Evolutionary conservation across 2,113 vertebrate genomes (phyloP), one percentile per base, ranked within the genome.

Genomic region (Paratilapia polleni): DNA sequence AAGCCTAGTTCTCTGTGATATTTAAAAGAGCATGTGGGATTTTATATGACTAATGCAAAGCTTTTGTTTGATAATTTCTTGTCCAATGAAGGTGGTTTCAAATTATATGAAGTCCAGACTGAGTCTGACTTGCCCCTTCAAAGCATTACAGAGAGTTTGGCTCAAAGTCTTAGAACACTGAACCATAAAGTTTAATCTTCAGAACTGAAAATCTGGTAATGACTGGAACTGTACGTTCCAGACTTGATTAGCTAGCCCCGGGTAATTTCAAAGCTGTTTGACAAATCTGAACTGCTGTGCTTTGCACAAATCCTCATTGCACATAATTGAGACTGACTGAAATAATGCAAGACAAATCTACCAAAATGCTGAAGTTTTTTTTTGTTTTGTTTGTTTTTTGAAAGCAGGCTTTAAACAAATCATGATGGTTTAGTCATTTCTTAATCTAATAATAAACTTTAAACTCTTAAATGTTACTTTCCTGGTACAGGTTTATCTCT

Each of bases 361-460:
- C 4, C 41, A 36, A 24, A 8, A 76, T 14, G n/a, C 41, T 3
- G 10, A 82, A 0, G 14, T 24, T 17, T 24, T 2, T 1, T 34
- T 34, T 34, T 34, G 3, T 36, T 36, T 6, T 36, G 8, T 3
- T 36, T 36, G 17, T 11, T 14, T 62, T 73, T 73, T 7, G 17
- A 13, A 1, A 17, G 41, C 14, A 9, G 17, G 8, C 49, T 77
- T 88, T 26, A 84, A 77, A 68, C 13, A 1, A 31, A 24, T 31
- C 13, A 19, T 22, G 28, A 8, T 6, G 14, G 0, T 2, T 61
- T 20, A 31, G n/a, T 1, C 1, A 11, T 47, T 1, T 68, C 0
- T 19, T 47, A 12, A 8, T 49, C 9, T 9, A 49, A 20, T 49
- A 49, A 49, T 70, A 12, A 70, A 17, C 47, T 49, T 34, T 15